Evolutionary conservation across 2,113 vertebrate genomes (phyloP), one percentile per base, ranked within the genome.

Genomic region (Pycnonotus jocosus): DNA sequence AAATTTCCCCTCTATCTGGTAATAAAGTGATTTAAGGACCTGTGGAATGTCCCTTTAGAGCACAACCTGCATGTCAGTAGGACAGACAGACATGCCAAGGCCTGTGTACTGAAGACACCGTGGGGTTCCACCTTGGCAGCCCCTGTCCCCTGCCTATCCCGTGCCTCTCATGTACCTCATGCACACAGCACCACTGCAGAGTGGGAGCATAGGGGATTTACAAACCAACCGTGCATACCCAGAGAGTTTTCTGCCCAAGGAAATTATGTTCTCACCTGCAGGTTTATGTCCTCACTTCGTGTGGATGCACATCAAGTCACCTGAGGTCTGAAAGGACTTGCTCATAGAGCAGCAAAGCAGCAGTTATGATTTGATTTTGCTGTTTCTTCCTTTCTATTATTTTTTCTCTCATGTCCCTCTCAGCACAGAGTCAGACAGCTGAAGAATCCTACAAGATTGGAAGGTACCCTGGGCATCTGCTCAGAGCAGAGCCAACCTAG

Each of bases 31-130:
- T 80, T 81, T 45, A 79, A 87, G 33, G 57, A 60, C 56, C 33
- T 79, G 40, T 86, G 94, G 91, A 80, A 97, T 94, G 35, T 90
- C 89, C 94, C 95, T 60, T 50, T 72, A 56, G 42, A 72, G 23
- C 24, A 77, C 48, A 48, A 5, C 5, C 21, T 2, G 0, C 47
- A 12, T 57, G 72, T 66, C 68, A 87, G 50, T 18, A 77, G 78
- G 38, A 51, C 78, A 79, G 48, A 33, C 15, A 45, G 53, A 78
- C 48, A 17, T 91, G 70, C 24, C 44, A 68, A 81, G n/a, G 42
- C 48, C 47, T 16, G 10, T 80, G 27, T 16, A 2, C 4, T 65
- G 50, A 88, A 76, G 21, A 15, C 18, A 19, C 12, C 0, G 0
- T 5, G 72, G 31, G 10, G 23, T 38, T 88, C 22, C 23, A 30